These are phyloP conservation scores for Zaprionus nigranus DNA, from an alignment of 1,140 invertebrate species.

Conservation along the genomic window DNA sequence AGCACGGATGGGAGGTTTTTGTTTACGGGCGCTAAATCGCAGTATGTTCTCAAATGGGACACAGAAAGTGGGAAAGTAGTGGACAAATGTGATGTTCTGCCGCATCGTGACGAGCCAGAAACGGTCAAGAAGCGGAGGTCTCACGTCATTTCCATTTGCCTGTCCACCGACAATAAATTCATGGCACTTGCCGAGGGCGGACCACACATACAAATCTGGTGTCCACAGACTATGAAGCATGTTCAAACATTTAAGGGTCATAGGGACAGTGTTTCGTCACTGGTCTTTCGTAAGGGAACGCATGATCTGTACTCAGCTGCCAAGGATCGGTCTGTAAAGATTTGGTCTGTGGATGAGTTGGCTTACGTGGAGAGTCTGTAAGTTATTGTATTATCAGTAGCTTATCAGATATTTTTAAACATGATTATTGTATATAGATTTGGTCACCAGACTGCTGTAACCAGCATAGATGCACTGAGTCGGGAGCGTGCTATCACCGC, in stretches of 20 bases:
- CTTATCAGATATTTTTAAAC: neutral
- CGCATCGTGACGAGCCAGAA: constrained; percentile 86
- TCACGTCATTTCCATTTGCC: constrained; percentile 89
- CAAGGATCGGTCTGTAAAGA: constrained; percentile 93
- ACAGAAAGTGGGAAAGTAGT: constrained; percentile 82
- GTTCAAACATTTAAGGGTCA: constrained; percentile 94
- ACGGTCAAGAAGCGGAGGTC: constrained; percentile 84
- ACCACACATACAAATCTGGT: constrained; percentile 93
- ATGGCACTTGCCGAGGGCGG: constrained; percentile 92
- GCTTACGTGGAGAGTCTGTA: constrained; percentile 97
- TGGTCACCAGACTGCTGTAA: constrained; percentile 95
- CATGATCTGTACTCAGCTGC: constrained; percentile 95
- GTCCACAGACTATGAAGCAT: constrained; percentile 90
- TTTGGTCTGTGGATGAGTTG: constrained; percentile 98
- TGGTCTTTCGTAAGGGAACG: constrained; percentile 94
- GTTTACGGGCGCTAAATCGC: constrained; percentile 95
- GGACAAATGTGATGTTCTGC: constrained; percentile 73
- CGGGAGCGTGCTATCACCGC: constrained; percentile 94
- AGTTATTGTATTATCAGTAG: constrained; percentile 53
- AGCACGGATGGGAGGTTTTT: constrained; percentile 90
- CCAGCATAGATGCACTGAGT: constrained; percentile 93
- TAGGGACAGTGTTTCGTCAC: constrained; percentile 89
- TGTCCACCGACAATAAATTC: constrained; percentile 94
- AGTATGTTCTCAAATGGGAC: constrained; percentile 93
- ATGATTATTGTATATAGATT: constrained; percentile 86